Percentiles rank a stretch among this genome's conserved stretches.
phyloP scores from a whole-genome alignment of 2,113 vertebrate genomes.

The Todiramphus saurophagus region DNA sequence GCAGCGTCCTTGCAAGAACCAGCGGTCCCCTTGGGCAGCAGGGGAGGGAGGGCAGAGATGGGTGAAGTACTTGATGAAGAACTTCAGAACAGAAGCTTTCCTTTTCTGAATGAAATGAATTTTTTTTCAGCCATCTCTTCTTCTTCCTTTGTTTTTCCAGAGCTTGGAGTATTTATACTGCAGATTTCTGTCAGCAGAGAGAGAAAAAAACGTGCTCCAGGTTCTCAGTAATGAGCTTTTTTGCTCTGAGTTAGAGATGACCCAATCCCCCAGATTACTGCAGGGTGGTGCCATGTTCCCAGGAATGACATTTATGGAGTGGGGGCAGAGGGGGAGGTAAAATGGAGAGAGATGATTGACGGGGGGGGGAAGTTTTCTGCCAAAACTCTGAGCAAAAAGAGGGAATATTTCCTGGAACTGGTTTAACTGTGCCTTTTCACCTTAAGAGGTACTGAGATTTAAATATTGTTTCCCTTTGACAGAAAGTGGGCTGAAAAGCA shows the following conservation, averaged over 20 bases:
- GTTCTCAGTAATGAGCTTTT: not conserved
- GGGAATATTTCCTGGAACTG: not conserved
- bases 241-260: not conserved
- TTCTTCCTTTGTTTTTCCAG: not conserved
- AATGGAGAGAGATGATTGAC: not conserved
- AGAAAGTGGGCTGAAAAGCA: not conserved
- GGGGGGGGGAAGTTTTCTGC: not conserved
- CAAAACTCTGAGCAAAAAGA: not conserved
- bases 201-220: not conserved
- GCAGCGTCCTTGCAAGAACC: not conserved
- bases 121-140: not conserved
- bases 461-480: not conserved
- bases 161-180: not conserved
- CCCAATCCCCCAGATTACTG: not conserved
- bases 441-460: not conserved
- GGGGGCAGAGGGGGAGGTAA: not conserved
- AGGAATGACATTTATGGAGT: not conserved
- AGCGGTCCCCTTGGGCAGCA: not conserved
- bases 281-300: not conserved
- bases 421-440: not conserved
- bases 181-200: not conserved
- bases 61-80: not conserved
- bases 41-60: not conserved
- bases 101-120: not conserved
- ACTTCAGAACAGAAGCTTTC: not conserved